Conservation (phyloP, 2,797 vertebrate species). For the Catharus ustulatus region DNA sequence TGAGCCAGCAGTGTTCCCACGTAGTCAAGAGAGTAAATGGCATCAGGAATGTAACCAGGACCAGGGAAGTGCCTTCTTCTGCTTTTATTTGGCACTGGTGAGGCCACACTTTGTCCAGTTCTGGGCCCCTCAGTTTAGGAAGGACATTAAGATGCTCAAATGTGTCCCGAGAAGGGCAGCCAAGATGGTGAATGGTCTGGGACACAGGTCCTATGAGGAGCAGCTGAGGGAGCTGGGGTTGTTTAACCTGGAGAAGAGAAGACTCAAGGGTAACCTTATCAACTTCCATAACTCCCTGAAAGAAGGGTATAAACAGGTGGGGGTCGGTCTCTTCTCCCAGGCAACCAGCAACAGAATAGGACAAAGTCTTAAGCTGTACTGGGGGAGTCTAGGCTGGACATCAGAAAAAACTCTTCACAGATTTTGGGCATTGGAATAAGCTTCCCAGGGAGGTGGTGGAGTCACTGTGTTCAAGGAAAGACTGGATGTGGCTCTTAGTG, state of each 20-base stretch:
- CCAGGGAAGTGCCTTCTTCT: neutral
- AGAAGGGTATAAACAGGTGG: fast-evolving
- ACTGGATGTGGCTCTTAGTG: neutral
- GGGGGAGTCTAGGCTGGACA: neutral
- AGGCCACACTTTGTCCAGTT: neutral
- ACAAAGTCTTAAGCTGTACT: neutral
- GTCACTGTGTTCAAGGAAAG: neutral
- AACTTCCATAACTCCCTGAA: neutral
- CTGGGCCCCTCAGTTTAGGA: neutral
- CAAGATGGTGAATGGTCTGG: neutral
- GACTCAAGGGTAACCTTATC: neutral
- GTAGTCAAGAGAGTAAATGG: fast-evolving
- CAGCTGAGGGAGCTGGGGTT: neutral
- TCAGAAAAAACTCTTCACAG: neutral
- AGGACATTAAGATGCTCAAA: fast-evolving
- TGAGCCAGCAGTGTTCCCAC: neutral
- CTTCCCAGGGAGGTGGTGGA: neutral
- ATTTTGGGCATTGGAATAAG: neutral
- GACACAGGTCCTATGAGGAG: neutral
- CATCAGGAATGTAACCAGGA: too few relatives aligned
- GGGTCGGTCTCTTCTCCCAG: fast-evolving
- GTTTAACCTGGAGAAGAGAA: neutral
- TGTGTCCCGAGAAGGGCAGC: fast-evolving
- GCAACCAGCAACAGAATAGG: neutral
- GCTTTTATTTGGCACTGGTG: neutral